Evolutionary conservation across 2,113 vertebrate species (phyloP).

Genomic region (Gracilinanus agilis): DNA sequence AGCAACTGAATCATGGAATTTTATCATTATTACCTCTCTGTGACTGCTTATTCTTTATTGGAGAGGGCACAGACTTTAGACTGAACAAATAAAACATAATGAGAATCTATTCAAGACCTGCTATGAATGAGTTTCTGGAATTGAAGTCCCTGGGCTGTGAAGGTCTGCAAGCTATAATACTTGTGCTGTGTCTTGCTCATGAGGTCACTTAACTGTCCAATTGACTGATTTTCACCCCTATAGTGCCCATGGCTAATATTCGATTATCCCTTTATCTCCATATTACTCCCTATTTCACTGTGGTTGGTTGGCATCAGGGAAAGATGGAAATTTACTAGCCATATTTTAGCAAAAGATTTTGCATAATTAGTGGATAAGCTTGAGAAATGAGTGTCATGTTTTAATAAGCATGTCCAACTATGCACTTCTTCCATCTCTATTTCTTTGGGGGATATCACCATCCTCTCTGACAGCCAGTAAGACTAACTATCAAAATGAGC

Average conservation of each 20-base stretch:
- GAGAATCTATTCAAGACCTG: neutral
- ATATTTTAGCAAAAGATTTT: neutral
- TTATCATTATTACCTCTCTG: neutral
- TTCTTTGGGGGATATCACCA: neutral
- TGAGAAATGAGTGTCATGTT: neutral
- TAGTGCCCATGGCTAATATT: neutral
- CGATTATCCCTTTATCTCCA: neutral
- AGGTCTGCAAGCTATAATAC: neutral
- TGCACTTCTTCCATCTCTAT: neutral
- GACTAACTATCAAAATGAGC: neutral
- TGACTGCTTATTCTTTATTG: constrained; percentile 36
- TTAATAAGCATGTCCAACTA: neutral
- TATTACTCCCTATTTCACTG: neutral
- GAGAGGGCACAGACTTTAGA: constrained; percentile 22
- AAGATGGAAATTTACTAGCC: neutral
- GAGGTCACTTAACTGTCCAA: neutral
- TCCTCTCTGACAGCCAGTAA: neutral
- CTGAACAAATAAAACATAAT: constrained; percentile 25
- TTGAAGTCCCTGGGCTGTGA: constrained; percentile 2
- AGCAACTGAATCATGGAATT: neutral
- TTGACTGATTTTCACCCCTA: neutral
- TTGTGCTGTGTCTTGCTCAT: neutral
- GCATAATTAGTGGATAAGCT: neutral
- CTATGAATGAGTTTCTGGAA: neutral
- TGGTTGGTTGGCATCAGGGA: neutral